These are phyloP conservation scores for Eupithecia exiguata DNA, from an alignment of 2,888 invertebrate species.

Conservation along the genomic window DNA sequence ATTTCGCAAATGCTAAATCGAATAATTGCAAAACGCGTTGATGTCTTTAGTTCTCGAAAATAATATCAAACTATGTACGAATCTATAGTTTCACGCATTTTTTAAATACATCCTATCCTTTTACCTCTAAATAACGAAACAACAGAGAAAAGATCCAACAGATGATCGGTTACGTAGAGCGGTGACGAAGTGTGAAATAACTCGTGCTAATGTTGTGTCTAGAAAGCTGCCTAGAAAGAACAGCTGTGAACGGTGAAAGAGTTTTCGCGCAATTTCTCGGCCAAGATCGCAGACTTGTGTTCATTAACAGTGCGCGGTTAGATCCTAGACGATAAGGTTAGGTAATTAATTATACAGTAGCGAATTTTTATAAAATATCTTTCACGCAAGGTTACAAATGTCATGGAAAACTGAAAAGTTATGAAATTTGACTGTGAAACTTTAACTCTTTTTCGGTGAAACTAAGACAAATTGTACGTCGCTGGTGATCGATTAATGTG, in stretches of 20 bases:
- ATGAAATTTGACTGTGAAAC: neutral
- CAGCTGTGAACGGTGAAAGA: conserved; percentile 30
- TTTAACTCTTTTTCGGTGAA: no score
- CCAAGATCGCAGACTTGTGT: conserved; percentile 14
- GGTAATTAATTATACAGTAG: neutral
- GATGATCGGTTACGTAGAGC: conserved; percentile 43
- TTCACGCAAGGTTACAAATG: neutral
- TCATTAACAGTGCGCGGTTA: neutral
- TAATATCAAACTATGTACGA: conserved; percentile 8
- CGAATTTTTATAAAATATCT: neutral
- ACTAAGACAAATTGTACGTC: neutral
- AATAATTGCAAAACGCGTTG: conserved; percentile 50
- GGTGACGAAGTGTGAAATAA: conserved; percentile 29
- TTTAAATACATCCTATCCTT: neutral
- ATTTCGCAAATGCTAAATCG: neutral
- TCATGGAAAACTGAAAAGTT: neutral
- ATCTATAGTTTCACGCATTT: neutral
- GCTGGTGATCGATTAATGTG: neutral
- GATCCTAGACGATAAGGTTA: conserved; percentile 4
- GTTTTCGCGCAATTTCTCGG: conserved; percentile 28
- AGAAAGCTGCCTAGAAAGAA: conserved; percentile 34
- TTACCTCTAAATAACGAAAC: neutral
- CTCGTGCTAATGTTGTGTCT: conserved; percentile 35
- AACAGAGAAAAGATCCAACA: conserved; percentile 34
- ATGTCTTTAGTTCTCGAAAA: conserved; percentile 55